Evolutionary conservation across 2,888 invertebrate genomes (phyloP).

Genomic region (Thera obeliscata): DNA sequence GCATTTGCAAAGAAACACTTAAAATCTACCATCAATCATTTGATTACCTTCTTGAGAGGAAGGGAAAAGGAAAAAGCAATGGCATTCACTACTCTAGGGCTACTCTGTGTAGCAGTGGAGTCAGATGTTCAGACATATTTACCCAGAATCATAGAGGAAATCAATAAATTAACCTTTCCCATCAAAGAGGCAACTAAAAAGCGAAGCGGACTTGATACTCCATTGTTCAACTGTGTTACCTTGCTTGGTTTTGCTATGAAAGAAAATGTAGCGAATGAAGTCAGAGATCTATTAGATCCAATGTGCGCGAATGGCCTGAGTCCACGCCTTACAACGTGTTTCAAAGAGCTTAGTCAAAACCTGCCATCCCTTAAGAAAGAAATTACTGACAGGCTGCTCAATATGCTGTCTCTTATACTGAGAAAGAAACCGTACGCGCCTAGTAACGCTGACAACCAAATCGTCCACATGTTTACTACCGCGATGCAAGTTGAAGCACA

Average conservation of each 20-base stretch:
- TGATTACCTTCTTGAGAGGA: conserved; percentile 90
- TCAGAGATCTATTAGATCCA: conserved; percentile 93
- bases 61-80: conserved; percentile 93
- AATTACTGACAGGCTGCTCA: conserved; percentile 95
- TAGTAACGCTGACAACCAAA: conserved; percentile 80
- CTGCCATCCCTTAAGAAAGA: conserved; percentile 95
- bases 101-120: conserved; percentile 95
- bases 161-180: conserved; percentile 90
- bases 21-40: conserved; percentile 89
- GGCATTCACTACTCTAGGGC: conserved; percentile 96
- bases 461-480: conserved; percentile 70
- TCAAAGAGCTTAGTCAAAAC: conserved; percentile 94
- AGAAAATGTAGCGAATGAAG: conserved; percentile 89
- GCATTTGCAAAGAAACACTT: conserved; percentile 91
- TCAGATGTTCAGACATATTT: conserved; percentile 91
- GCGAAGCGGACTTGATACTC: conserved; percentile 89
- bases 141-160: conserved; percentile 91
- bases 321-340: conserved; percentile 94
- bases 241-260: conserved; percentile 95
- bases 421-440: conserved; percentile 92
- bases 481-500: conserved; percentile 82
- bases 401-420: conserved; percentile 94
- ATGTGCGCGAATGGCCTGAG: conserved; percentile 97
- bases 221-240: conserved; percentile 97
- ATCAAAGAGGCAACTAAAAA: conserved; percentile 91